A percentile compares a stretch with the other conserved stretches of the same genome.
Evolutionary conservation across 2,888 invertebrate species (phyloP).

Genomic region (Lasioglossum morio): DNA sequence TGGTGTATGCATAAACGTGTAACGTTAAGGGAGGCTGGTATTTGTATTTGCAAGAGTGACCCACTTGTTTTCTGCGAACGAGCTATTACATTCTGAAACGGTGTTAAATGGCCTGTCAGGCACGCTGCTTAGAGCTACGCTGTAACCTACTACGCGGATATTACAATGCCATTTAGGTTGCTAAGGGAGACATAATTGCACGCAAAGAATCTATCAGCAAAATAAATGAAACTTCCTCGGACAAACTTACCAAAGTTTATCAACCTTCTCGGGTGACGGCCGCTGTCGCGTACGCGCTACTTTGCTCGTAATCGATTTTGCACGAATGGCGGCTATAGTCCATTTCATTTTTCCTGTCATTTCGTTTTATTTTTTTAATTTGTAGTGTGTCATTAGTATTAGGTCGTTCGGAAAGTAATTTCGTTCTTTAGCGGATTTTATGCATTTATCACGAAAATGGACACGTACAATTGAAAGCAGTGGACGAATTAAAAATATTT

Average conservation of each 20-base stretch:
- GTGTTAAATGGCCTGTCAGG: conserved; percentile 3
- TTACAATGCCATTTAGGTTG: neutral
- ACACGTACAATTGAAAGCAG: no score
- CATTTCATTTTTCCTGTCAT: neutral
- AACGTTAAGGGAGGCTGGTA: neutral
- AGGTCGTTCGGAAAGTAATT: no score
- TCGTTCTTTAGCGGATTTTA: no score
- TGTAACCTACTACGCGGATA: neutral
- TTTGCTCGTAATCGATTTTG: neutral
- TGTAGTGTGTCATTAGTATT: no score
- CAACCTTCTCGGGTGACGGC: neutral
- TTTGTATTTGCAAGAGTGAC: conserved; percentile 10
- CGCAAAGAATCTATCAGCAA: neutral
- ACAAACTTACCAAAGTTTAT: neutral
- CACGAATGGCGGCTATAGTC: neutral
- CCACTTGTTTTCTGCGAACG: neutral
- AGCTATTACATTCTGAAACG: neutral
- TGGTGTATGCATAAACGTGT: neutral
- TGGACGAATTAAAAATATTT: no score
- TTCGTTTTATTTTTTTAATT: rapidly evolving
- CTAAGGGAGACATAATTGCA: neutral
- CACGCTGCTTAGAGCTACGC: neutral
- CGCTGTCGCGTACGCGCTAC: neutral
- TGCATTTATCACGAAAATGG: no score
- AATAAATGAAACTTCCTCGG: neutral